These are phyloP conservation scores for Melolontha melolontha DNA, from an alignment of 2,888 invertebrate genomes.

Conservation along the genomic window DNA sequence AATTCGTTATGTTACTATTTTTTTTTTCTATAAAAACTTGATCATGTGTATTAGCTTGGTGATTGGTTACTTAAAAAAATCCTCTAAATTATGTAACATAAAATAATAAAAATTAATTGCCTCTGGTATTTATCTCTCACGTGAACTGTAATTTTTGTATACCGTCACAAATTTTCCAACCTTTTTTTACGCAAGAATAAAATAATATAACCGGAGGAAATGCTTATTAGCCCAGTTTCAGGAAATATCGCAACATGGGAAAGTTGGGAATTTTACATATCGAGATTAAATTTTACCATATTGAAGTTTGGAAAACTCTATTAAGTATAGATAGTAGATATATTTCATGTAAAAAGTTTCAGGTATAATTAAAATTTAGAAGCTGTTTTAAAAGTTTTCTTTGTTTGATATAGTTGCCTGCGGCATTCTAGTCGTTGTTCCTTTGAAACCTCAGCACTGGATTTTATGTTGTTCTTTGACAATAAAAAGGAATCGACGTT, in stretches of 20 bases:
- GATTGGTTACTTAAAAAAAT: no score
- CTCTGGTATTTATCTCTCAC: no score
- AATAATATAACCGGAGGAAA: slow-evolving; percentile 12
- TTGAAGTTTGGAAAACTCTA: slow-evolving; percentile 3
- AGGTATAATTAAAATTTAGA: slow-evolving; percentile 27
- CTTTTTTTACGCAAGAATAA: neutral
- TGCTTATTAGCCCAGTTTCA: slow-evolving; percentile 14
- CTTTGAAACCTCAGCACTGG: no score
- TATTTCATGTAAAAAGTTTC: slow-evolving; percentile 20
- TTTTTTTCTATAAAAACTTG: no score
- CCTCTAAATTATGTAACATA: no score
- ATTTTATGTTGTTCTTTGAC: no score
- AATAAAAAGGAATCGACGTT: no score
- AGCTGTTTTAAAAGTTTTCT: slow-evolving; percentile 31
- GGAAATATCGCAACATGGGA: slow-evolving; percentile 17
- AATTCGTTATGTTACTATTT: no score
- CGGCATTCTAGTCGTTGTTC: neutral
- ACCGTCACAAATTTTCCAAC: no score
- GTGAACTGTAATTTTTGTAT: no score
- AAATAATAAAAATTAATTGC: no score
- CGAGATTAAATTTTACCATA: slow-evolving; percentile 26
- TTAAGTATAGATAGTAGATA: slow-evolving; percentile 19
- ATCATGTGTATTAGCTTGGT: no score
- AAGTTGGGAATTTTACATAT: slow-evolving; percentile 18
- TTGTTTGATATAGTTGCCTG: slow-evolving; percentile 26